phyloP scores from a whole-genome alignment of 2,113 vertebrate species.

The Ochotona curzoniae region DNA sequence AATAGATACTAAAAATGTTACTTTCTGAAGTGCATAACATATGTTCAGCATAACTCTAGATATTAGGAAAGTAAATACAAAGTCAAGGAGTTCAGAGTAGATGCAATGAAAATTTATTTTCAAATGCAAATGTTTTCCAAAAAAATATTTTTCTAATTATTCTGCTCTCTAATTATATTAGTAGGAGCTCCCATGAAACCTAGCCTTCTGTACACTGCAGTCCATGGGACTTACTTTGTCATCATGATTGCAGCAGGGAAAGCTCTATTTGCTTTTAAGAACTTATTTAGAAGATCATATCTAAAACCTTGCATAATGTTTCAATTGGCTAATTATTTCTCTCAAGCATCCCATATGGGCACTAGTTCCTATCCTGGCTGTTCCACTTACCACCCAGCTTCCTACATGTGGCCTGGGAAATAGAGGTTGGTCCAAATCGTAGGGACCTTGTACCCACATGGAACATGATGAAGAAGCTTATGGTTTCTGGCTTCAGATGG shows the following conservation, averaged over 20 bases:
- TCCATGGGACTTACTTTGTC: not conserved
- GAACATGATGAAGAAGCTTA: no score
- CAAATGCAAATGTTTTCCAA: not conserved
- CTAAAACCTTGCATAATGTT: no score
- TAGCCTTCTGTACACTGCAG: not conserved
- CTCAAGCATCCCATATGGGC: no score
- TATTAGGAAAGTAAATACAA: not conserved
- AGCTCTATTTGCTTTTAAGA: not conserved
- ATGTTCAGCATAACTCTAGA: not conserved
- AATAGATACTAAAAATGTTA: not conserved
- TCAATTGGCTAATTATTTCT: no score
- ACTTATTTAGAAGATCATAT: not conserved
- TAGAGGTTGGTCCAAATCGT: no score
- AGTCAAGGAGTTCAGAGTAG: not conserved
- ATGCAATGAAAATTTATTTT: not conserved
- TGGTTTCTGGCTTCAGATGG: no score
- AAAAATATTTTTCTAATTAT: not conserved
- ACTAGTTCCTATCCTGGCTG: no score
- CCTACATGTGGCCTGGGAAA: no score
- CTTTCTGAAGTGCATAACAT: not conserved
- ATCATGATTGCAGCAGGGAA: not conserved
- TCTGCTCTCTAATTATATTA: not conserved
- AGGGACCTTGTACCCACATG: no score
- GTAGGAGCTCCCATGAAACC: not conserved
- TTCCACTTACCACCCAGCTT: no score